These are phyloP conservation scores for Venustoraphidia nigricollis DNA, from an alignment of 2,888 invertebrate species.

Conservation along the genomic window DNA sequence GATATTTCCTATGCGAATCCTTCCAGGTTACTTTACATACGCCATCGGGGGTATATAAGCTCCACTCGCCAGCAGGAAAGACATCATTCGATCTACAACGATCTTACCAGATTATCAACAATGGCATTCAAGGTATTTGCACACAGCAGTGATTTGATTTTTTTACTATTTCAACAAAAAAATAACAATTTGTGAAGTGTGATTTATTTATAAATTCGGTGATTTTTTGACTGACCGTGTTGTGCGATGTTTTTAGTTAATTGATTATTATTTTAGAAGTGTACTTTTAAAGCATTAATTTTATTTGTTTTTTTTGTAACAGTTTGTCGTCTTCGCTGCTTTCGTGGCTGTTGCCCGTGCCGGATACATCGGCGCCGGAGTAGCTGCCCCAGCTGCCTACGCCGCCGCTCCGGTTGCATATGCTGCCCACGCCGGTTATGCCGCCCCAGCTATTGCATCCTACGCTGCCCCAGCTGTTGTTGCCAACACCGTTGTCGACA, in stretches of 20 bases:
- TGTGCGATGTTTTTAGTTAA: too few relatives aligned
- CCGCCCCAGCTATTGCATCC: constrained; percentile 4
- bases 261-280: too few relatives aligned
- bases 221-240: too few relatives aligned
- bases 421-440: not conserved
- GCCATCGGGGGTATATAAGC: not conserved
- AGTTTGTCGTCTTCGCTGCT: constrained; percentile 17
- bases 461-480: constrained; percentile 12
- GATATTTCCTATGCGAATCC: too few relatives aligned
- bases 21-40: too few relatives aligned
- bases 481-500: constrained; percentile 19
- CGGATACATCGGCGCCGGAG: constrained; percentile 9
- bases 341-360: constrained; percentile 16
- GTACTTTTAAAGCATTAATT: not conserved
- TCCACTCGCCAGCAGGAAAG: not conserved
- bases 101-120: not conserved
- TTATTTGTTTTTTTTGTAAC: constrained; percentile 6
- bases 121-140: constrained; percentile 2
- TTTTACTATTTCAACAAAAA: too few relatives aligned
- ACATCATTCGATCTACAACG: not conserved
- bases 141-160: not conserved
- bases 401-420: not conserved
- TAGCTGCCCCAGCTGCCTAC: not conserved
- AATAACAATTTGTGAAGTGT: too few relatives aligned
- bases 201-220: too few relatives aligned